These are phyloP conservation scores for Platycnemis pennipes DNA, from an alignment of 2,888 invertebrate genomes.

Conservation along the genomic window DNA sequence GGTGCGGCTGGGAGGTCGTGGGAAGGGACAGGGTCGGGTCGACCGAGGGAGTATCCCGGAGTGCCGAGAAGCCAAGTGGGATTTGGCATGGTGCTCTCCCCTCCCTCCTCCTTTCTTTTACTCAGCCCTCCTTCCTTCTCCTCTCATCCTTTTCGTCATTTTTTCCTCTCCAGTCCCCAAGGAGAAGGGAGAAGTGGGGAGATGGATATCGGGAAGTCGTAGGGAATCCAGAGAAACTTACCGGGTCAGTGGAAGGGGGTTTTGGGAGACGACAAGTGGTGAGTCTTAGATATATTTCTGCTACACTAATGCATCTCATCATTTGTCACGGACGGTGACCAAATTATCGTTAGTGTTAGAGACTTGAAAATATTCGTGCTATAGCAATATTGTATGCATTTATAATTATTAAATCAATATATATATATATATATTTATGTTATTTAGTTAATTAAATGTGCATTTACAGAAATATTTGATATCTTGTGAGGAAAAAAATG, in stretches of 20 bases:
- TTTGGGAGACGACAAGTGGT: not conserved
- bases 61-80: constrained; percentile 36
- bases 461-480: no score
- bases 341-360: no score
- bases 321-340: no score
- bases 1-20: not conserved
- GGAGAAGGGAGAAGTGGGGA: not conserved
- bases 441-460: no score
- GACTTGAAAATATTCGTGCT: no score
- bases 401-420: no score
- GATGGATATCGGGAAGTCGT: not conserved
- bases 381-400: no score
- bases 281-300: not conserved
- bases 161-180: not conserved
- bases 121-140: not conserved
- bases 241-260: not conserved
- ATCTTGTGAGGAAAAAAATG: no score
- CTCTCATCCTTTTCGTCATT: not conserved
- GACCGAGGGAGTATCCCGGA: not conserved
- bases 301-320: no score
- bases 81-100: not conserved
- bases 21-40: not conserved
- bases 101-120: not conserved
- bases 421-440: no score
- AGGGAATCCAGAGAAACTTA: not conserved